Percentiles rank a stretch among this genome's conserved stretches.
These are phyloP conservation scores for Dromococcyx pavoninus DNA, from an alignment of 2,797 vertebrate genomes.

Conservation along the genomic window DNA sequence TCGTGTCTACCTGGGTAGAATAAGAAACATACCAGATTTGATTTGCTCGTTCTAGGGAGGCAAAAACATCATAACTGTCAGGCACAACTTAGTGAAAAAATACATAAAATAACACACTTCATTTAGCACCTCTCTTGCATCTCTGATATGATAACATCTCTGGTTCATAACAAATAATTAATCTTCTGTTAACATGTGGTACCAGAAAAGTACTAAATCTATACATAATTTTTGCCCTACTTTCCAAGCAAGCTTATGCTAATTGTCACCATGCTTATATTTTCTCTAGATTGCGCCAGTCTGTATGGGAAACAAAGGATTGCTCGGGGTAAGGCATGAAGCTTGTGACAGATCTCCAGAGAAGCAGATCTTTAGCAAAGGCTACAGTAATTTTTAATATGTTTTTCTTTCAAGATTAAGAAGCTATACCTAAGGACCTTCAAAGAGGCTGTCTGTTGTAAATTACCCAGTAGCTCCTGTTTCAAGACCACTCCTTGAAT, in stretches of 20 bases:
- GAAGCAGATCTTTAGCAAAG: neutral
- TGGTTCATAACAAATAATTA: neutral
- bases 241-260: neutral
- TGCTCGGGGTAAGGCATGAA: neutral
- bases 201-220: neutral
- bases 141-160: neutral
- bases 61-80: neutral
- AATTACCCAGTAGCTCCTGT: neutral
- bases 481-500: constrained; percentile 9
- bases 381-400: neutral
- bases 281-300: neutral
- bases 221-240: neutral
- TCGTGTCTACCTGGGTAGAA: constrained; percentile 85
- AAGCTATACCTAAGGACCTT: neutral
- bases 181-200: neutral
- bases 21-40: neutral
- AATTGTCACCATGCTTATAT: neutral
- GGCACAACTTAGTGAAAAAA: neutral
- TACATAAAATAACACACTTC: neutral
- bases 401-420: neutral
- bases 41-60: neutral
- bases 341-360: neutral
- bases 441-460: neutral
- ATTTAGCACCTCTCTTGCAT: neutral
- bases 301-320: neutral